Conservation (phyloP, 2,797 vertebrate species). For the Squalus acanthias region DNA sequence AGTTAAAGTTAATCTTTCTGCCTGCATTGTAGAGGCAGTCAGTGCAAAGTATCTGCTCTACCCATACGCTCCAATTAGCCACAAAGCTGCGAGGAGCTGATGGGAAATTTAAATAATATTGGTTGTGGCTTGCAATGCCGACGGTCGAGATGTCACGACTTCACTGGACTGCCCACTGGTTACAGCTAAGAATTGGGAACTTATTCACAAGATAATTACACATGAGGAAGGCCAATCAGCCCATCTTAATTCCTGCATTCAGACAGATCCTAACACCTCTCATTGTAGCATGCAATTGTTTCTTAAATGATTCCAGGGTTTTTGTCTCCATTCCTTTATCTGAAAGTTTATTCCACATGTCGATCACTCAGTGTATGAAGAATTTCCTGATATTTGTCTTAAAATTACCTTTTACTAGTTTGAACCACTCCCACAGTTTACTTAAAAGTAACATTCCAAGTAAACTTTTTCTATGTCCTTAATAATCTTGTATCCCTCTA, state of each 20-base stretch:
- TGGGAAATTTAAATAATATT: background rate
- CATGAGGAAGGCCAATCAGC: background rate
- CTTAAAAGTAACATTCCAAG: too few relatives aligned
- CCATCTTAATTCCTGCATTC: background rate
- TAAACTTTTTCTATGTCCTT: too few relatives aligned
- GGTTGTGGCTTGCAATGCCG: background rate
- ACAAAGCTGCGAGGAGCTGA: background rate
- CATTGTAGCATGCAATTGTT: background rate
- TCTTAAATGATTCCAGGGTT: background rate
- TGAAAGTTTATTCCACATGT: background rate
- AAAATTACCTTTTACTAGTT: too few relatives aligned
- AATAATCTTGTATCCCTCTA: too few relatives aligned
- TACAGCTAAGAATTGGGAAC: background rate
- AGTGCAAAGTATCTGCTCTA: background rate
- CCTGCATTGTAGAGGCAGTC: background rate
- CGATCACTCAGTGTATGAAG: too few relatives aligned
- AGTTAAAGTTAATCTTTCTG: background rate
- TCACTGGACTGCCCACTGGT: too few relatives aligned
- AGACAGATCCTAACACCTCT: background rate
- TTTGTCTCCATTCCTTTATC: background rate
- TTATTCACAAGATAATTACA: background rate
- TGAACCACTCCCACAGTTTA: too few relatives aligned
- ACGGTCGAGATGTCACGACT: too few relatives aligned
- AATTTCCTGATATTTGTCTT: too few relatives aligned
- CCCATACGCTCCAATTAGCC: too few relatives aligned